These are phyloP conservation scores for Epizoanthus illoricatus DNA, from an alignment of 92 coral and sea anemone species.

Conservation along the genomic window DNA sequence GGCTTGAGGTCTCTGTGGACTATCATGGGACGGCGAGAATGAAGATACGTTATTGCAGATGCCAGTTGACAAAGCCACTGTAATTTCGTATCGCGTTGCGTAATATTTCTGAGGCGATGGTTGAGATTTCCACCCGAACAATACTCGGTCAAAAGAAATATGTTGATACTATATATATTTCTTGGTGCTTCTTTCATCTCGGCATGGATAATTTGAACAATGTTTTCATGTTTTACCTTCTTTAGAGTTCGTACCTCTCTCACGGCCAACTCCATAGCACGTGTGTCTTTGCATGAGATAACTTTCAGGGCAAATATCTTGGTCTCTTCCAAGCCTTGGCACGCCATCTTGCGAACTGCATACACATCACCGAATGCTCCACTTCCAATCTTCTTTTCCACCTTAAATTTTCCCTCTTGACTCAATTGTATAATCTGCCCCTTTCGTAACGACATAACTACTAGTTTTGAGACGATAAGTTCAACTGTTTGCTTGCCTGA, in stretches of 20 bases:
- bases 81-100: not conserved
- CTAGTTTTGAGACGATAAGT: not conserved
- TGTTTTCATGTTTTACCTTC: constrained; percentile 10
- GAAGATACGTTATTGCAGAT: constrained; percentile 3
- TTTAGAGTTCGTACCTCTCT: not conserved
- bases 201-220: constrained; percentile 4
- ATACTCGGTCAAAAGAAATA: constrained; percentile 20
- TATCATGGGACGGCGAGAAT: constrained; percentile 18
- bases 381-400: constrained; percentile 11
- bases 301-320: constrained; percentile 6
- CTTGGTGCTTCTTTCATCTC: not conserved
- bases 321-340: not conserved
- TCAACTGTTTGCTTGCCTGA: not conserved
- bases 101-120: not conserved
- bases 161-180: not conserved
- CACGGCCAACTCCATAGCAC: not conserved
- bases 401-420: not conserved
- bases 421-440: not conserved
- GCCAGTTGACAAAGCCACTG: constrained; percentile 5
- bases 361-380: constrained; percentile 19
- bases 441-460: not conserved
- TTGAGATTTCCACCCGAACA: constrained; percentile 24
- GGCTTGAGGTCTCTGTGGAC: constrained; percentile 18
- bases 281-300: not conserved
- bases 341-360: not conserved